Evolutionary conservation across 2,888 invertebrate genomes (phyloP).

Genomic region (Cataglyphis cursor): DNA sequence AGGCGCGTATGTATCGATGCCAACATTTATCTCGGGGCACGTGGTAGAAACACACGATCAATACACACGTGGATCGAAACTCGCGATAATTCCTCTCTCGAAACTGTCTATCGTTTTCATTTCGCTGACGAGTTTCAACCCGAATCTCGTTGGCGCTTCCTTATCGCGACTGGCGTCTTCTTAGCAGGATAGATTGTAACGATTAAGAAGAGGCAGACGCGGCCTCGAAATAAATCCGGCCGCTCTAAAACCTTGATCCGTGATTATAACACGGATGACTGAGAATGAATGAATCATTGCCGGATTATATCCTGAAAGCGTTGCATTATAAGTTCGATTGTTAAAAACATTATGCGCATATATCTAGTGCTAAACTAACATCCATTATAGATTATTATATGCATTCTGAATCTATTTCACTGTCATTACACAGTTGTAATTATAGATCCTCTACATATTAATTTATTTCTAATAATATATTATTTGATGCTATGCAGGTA

Average conservation of each 20-base stretch:
- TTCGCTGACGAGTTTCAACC: constrained; percentile 13
- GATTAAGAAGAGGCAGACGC: background rate
- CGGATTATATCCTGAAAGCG: background rate
- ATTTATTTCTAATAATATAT: constrained; percentile 25
- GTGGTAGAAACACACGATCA: constrained; percentile 4
- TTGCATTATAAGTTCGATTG: background rate
- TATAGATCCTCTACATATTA: background rate
- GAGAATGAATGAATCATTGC: constrained; percentile 11
- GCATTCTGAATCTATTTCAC: background rate
- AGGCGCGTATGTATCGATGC: constrained; percentile 43
- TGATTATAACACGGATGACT: background rate
- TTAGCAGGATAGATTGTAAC: background rate
- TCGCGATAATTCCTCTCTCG: constrained; percentile 37
- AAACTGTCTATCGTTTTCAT: constrained; percentile 43
- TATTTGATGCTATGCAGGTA: background rate
- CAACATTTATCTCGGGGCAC: constrained; percentile 40
- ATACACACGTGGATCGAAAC: constrained; percentile 36
- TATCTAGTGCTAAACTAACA: background rate
- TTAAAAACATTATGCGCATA: background rate
- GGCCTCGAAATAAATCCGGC: background rate
- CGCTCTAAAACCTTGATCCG: background rate
- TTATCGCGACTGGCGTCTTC: constrained; percentile 5
- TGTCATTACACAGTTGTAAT: background rate
- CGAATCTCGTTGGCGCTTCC: constrained; percentile 24
- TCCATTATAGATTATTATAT: background rate